Evolutionary conservation across 2,797 vertebrate genomes (phyloP).

Genomic region (Enteromius mattozi): DNA sequence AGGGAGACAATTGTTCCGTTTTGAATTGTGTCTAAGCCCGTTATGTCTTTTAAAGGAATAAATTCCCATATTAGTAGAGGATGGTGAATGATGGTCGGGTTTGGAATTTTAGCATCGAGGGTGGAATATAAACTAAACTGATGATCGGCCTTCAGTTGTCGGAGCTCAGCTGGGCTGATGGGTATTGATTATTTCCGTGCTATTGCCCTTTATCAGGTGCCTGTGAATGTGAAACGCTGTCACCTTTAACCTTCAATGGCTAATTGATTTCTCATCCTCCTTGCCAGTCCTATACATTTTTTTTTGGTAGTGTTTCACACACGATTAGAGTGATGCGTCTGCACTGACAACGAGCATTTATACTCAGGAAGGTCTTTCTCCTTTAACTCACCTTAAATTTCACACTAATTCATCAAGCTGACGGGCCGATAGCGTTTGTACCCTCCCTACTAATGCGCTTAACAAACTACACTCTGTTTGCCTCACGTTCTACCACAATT

Average conservation of each 20-base stretch:
- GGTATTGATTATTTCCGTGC: constrained; percentile 58
- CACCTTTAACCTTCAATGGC: constrained; percentile 70
- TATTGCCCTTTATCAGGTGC: constrained; percentile 57
- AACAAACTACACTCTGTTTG: constrained; percentile 37
- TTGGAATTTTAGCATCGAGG: constrained; percentile 17
- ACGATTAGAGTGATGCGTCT: constrained; percentile 59
- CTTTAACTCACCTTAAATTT: constrained; percentile 52
- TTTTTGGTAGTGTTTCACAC: constrained; percentile 61
- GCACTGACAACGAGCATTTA: constrained; percentile 44
- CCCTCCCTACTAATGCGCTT: constrained; percentile 30
- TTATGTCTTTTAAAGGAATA: neutral
- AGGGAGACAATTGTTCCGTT: neutral
- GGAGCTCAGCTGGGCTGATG: constrained; percentile 36
- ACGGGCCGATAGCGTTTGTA: constrained; percentile 4
- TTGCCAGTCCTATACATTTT: constrained; percentile 60
- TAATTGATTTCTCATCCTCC: constrained; percentile 79
- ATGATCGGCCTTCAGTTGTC: constrained; percentile 42
- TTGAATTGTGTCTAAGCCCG: neutral
- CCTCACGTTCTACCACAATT: neutral
- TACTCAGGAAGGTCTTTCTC: constrained; percentile 49
- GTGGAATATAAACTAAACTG: constrained; percentile 46
- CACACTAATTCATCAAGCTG: constrained; percentile 49
- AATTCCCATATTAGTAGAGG: constrained; percentile 9
- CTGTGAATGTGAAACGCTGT: constrained; percentile 70
- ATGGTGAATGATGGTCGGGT: neutral